Percentiles rank a stretch among this genome's conserved stretches.
phyloP scores from a whole-genome alignment of 2,797 vertebrate species.

The Anisognathus igniventris region DNA sequence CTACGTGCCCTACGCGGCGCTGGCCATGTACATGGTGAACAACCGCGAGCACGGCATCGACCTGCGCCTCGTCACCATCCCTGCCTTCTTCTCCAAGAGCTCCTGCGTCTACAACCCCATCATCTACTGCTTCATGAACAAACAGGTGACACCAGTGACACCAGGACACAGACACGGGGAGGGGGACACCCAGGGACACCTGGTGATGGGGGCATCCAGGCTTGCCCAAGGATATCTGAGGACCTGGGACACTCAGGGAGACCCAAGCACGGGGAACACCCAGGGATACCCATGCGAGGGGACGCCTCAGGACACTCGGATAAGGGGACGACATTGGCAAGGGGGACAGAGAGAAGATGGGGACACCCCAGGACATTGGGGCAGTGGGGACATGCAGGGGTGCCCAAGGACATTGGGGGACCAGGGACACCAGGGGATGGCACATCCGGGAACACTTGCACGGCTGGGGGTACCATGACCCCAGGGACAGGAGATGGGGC shows the following conservation, averaged over 20 bases:
- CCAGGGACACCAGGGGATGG: neutral
- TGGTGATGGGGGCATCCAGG: no score
- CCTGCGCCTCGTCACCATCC: slow-evolving; percentile 78
- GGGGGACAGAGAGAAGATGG: neutral
- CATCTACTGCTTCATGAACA: slow-evolving; percentile 83
- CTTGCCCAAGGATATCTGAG: neutral
- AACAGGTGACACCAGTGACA: slow-evolving; percentile 72
- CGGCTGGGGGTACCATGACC: rapidly evolving
- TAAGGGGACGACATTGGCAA: neutral
- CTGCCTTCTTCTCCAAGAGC: slow-evolving; percentile 87
- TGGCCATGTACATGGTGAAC: slow-evolving; percentile 83
- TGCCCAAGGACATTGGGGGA: neutral
- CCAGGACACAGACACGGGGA: rapidly evolving
- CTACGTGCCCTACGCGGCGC: slow-evolving; percentile 80
- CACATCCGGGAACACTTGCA: neutral
- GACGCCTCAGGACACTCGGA: neutral
- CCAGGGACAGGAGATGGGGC: no score
- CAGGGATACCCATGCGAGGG: no score
- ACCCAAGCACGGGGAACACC: neutral
- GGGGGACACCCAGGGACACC: neutral
- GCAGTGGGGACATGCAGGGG: rapidly evolving
- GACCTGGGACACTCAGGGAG: neutral
- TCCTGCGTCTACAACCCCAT: slow-evolving; percentile 82
- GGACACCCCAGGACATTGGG: neutral
- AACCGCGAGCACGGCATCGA: slow-evolving; percentile 78